These are phyloP conservation scores for Agrilus mali DNA, from an alignment of 2,888 invertebrate species.

Conservation along the genomic window DNA sequence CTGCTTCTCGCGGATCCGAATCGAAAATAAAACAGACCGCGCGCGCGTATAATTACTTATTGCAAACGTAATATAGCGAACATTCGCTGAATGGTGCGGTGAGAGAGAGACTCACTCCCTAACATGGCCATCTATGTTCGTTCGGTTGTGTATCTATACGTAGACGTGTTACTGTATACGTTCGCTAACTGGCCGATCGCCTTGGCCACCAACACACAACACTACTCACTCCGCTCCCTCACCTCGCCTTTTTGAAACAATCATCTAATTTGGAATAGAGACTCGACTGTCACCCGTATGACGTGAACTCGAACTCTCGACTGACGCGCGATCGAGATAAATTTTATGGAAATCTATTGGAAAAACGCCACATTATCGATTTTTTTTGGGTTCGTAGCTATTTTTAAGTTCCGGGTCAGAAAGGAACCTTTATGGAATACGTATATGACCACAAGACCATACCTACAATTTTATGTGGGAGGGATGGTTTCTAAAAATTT, in stretches of 20 bases:
- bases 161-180: not conserved
- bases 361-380: too few species aligned
- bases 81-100: constrained; percentile 17
- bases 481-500: too few species aligned
- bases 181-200: constrained; percentile 13
- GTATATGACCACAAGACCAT: too few species aligned
- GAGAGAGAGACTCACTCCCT: constrained; percentile 26
- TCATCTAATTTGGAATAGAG: constrained; percentile 10
- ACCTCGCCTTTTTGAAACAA: constrained; percentile 20
- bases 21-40: not conserved
- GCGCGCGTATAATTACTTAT: too few species aligned
- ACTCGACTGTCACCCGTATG: not conserved
- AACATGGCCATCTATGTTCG: constrained; percentile 23
- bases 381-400: too few species aligned
- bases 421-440: too few species aligned
- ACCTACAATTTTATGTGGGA: too few species aligned
- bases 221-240: constrained; percentile 20
- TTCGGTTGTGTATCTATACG: not conserved
- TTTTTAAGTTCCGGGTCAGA: too few species aligned
- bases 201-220: constrained; percentile 24
- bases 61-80: not conserved
- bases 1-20: constrained; percentile 6
- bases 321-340: not conserved
- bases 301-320: not conserved
- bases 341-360: too few species aligned